Conservation (phyloP, 1,140 invertebrate genomes). For the Brachionus koreanus region DNA sequence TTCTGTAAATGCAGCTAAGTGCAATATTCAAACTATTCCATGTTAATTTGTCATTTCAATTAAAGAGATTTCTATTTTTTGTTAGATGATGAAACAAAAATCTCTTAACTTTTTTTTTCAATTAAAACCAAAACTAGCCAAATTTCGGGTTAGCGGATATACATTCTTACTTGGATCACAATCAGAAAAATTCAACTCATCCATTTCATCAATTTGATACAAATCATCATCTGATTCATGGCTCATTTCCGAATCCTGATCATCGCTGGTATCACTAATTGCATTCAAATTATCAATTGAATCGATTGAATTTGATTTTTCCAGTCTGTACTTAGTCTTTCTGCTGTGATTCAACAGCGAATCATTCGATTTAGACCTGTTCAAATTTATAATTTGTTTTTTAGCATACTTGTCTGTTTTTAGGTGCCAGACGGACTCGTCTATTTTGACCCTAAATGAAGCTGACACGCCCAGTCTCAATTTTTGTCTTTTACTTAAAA, state of each 20-base stretch:
- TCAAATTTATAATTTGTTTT: neutral
- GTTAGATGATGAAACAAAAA: no score
- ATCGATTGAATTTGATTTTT: neutral
- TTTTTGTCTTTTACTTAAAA: neutral
- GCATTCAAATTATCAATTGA: neutral
- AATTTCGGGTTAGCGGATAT: no score
- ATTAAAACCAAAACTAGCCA: no score
- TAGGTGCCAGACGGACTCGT: neutral
- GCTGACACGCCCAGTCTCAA: neutral
- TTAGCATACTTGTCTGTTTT: neutral
- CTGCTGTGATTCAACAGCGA: neutral
- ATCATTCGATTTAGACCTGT: neutral
- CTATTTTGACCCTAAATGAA: neutral
- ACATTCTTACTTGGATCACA: neutral
- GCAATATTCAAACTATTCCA: no score
- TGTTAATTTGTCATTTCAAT: no score
- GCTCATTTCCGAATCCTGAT: neutral
- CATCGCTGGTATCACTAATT: neutral
- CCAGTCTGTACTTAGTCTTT: neutral
- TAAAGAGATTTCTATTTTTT: no score
- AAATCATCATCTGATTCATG: neutral
- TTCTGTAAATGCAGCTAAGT: no score
- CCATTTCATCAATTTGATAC: constrained; percentile 6
- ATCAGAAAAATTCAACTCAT: neutral
- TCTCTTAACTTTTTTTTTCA: no score